Evolutionary conservation across 2,888 invertebrate species (phyloP), one percentile per base, ranked within the genome.

Genomic region (Pachycephus smyrnensis): DNA sequence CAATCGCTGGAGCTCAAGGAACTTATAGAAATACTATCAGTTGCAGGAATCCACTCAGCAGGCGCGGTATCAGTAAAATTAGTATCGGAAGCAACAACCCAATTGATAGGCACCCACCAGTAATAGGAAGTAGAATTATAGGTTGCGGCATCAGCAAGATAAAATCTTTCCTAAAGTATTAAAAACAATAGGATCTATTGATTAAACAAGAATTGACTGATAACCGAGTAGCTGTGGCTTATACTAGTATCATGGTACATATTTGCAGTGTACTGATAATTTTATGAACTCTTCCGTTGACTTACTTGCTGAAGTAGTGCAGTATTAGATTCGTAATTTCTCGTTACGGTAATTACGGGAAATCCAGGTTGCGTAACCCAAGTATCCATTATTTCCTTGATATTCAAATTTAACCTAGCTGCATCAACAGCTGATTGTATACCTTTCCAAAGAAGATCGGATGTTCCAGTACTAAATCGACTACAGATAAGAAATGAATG

Each of bases 301-400:
- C 55, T 55, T 23, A 55, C 55, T 9, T 55, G 55, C 23, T 55
- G 55, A 0, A 55, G 23, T 2, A 55, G 23, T 0, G 55, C 55
- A 55, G 55, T 55, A 23, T 55, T 55, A 23, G 23, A 23, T 23
- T 23, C 55, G 55, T 55, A 55, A 55, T 55, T 55, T 55, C 55
- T 55, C 23, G 55, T 55, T 55, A 96, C 95, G 1, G 92, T 93
- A 3, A 98, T 92, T 0, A 98, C 93, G 0, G 98, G 98, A 86
- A 95, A 96, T 0, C 98, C 98, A 95, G 95, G 97, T 92, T 98
- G 98, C 71, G 94, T 93, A 0, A 97, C 98, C 96, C 97, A 98
- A 0, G 97, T 97, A 87, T 96, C 95, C 96, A 98, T 96, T 79
- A 97, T 94, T 69, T 90, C 93, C 86, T 91, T 92, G 4, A 95